A percentile compares a stretch with the other conserved stretches of the same genome.
Conservation (phyloP, 2,113 vertebrate genomes). For the Paracanthobrama guichenoti region DNA sequence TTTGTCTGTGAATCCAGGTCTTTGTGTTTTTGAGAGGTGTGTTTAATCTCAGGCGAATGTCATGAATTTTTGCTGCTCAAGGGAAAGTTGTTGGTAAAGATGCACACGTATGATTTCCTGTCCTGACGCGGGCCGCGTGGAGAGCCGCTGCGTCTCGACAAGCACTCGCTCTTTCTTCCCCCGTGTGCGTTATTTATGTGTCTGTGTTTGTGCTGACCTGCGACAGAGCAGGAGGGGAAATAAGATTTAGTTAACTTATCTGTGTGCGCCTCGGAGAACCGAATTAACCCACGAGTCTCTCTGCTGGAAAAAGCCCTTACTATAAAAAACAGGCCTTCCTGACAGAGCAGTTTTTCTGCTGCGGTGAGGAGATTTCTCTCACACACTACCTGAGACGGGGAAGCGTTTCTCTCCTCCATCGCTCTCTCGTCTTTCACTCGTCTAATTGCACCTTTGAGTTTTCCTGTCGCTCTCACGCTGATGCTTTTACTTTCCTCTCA, state of each 20-base stretch:
- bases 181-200: conserved; percentile 39
- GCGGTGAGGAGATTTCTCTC: conserved; percentile 76
- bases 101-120: too few species aligned
- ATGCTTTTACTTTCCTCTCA: not conserved
- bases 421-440: conserved; percentile 33
- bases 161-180: too few species aligned
- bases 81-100: too few species aligned
- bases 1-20: too few species aligned
- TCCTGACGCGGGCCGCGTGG: too few species aligned
- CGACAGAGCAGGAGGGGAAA: conserved; percentile 51
- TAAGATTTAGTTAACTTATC: conserved; percentile 63
- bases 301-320: conserved; percentile 64
- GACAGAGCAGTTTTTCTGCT: conserved; percentile 77
- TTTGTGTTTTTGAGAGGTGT: too few species aligned
- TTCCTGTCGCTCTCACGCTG: conserved; percentile 37
- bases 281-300: conserved; percentile 66
- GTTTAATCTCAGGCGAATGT: too few species aligned
- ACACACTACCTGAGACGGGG: conserved; percentile 74
- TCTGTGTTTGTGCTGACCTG: conserved; percentile 60
- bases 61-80: too few species aligned
- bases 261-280: conserved; percentile 50
- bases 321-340: conserved; percentile 66
- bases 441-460: conserved; percentile 24
- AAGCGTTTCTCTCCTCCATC: conserved; percentile 32
- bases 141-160: too few species aligned